phyloP scores from a whole-genome alignment of 1,140 invertebrate species.

The Drosophila baimaii region DNA sequence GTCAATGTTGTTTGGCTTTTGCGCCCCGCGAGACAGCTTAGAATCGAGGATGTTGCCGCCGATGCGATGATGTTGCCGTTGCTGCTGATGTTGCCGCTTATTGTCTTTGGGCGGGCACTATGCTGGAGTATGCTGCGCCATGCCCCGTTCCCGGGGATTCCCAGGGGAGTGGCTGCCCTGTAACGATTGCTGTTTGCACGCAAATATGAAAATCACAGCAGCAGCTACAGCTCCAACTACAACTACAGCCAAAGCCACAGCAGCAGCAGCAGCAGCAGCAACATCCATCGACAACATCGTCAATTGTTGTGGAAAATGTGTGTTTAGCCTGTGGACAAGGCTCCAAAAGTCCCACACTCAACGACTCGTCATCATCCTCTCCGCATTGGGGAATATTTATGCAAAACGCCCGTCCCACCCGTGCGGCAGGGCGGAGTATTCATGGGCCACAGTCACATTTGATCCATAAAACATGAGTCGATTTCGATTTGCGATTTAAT shows the following conservation, averaged over 20 bases:
- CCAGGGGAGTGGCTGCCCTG: slow-evolving; percentile 36
- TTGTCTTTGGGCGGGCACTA: slow-evolving; percentile 37
- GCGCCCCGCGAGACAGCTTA: slow-evolving; percentile 73
- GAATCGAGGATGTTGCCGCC: slow-evolving; percentile 39
- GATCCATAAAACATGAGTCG: slow-evolving; percentile 76
- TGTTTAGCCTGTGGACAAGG: slow-evolving; percentile 59
- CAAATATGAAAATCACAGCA: slow-evolving; percentile 78
- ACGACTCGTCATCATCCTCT: slow-evolving; percentile 48
- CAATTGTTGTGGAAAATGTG: slow-evolving; percentile 59
- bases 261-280: slow-evolving; percentile 33
- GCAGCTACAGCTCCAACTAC: slow-evolving; percentile 2
- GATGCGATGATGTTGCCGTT: slow-evolving; percentile 26
- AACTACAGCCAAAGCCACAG: background rate
- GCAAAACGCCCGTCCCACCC: slow-evolving; percentile 43
- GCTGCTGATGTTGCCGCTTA: slow-evolving; percentile 43
- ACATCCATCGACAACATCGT: slow-evolving; percentile 57
- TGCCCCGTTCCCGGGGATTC: slow-evolving; percentile 7
- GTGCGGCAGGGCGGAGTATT: slow-evolving; percentile 39
- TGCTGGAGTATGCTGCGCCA: slow-evolving; percentile 5
- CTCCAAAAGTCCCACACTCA: slow-evolving; percentile 47
- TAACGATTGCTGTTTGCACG: slow-evolving; percentile 63
- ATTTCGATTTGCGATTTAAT: slow-evolving; percentile 57
- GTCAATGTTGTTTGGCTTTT: slow-evolving; percentile 59
- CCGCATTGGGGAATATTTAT: slow-evolving; percentile 72
- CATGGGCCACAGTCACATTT: slow-evolving; percentile 61